These are phyloP conservation scores for Aculops lycopersici DNA, from an alignment of 1,140 invertebrate genomes.

Conservation along the genomic window DNA sequence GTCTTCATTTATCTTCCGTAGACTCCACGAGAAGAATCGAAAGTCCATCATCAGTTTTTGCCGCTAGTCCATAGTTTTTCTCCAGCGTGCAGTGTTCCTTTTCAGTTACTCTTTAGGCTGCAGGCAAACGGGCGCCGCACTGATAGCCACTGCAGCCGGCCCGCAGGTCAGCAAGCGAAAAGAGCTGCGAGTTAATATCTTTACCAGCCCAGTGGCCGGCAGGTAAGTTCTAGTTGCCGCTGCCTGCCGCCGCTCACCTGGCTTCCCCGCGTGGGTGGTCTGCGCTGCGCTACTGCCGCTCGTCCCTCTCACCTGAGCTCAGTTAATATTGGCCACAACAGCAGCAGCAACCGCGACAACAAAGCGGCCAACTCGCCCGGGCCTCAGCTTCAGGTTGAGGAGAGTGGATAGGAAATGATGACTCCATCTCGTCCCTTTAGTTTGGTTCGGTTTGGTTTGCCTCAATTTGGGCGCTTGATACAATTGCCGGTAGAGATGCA, in stretches of 20 bases:
- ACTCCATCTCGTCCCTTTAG: too few relatives aligned
- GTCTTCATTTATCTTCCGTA: too few relatives aligned
- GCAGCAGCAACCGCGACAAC: conserved; percentile 1
- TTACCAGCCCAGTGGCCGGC: not conserved
- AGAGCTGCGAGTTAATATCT: not conserved
- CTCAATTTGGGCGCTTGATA: too few relatives aligned
- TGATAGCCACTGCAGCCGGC: not conserved
- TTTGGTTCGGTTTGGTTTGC: too few relatives aligned
- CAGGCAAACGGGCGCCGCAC: too few relatives aligned
- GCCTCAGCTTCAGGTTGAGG: not conserved
- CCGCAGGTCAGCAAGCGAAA: not conserved
- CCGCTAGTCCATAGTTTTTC: too few relatives aligned
- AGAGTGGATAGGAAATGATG: too few relatives aligned
- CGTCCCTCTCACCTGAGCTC: not conserved
- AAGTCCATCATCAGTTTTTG: too few relatives aligned
- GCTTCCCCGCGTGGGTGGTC: not conserved
- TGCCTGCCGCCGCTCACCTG: not conserved
- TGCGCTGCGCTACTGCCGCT: not conserved
- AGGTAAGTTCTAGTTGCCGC: not conserved
- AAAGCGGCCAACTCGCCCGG: not conserved
- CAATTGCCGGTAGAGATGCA: too few relatives aligned
- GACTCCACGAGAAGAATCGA: too few relatives aligned
- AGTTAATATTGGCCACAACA: not conserved
- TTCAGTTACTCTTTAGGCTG: too few relatives aligned
- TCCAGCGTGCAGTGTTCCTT: too few relatives aligned